Conservation (phyloP, 2,888 invertebrate species). For the Homarus gammarus region DNA sequence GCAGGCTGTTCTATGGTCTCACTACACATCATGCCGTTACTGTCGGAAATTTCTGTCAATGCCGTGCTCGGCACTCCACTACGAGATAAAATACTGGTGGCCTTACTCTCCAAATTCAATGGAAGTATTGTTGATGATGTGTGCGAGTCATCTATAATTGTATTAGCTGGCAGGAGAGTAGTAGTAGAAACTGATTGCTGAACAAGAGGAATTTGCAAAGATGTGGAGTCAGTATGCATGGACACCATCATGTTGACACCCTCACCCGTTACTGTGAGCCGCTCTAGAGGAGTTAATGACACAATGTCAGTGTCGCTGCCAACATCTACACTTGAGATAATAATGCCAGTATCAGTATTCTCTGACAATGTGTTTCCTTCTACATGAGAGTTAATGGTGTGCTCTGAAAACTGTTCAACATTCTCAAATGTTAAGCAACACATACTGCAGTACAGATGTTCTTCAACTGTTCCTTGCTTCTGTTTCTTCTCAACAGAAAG, state of each 20-base stretch:
- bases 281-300: slow-evolving; percentile 21
- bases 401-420: slow-evolving; percentile 42
- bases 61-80: background rate
- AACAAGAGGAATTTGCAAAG: slow-evolving; percentile 16
- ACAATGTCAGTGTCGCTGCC: slow-evolving; percentile 7
- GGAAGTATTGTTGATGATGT: slow-evolving; percentile 18
- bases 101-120: slow-evolving; percentile 6
- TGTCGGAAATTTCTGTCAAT: slow-evolving; percentile 26
- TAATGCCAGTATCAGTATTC: slow-evolving; percentile 27
- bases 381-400: slow-evolving; percentile 29
- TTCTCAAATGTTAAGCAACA: slow-evolving; percentile 23
- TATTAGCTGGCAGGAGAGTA: slow-evolving; percentile 13
- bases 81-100: slow-evolving; percentile 13
- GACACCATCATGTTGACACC: slow-evolving; percentile 46
- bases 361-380: background rate
- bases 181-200: background rate
- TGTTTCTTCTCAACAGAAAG: slow-evolving; percentile 19
- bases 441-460: slow-evolving; percentile 2
- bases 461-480: background rate
- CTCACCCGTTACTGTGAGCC: background rate
- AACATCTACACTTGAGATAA: slow-evolving; percentile 30
- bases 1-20: background rate
- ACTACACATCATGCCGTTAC: background rate
- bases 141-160: background rate
- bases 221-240: background rate